Evolutionary conservation across 2,113 vertebrate genomes (phyloP), one percentile per base, ranked within the genome.

Genomic region (Hippocampus mohnikei): DNA sequence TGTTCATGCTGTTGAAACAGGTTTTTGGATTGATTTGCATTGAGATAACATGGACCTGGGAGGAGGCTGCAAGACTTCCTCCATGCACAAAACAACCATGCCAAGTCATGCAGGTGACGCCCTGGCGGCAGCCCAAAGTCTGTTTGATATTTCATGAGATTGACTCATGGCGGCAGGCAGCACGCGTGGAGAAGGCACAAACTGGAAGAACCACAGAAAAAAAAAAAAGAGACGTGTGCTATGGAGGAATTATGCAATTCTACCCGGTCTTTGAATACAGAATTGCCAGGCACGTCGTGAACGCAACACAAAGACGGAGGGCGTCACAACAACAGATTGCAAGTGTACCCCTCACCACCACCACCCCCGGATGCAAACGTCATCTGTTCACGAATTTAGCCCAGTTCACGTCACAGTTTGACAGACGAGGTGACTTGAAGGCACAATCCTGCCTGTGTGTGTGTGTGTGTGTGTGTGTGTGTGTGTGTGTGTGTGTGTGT

Each of bases 1-100:
- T 18, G 15, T 59, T 16, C 2, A 56, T 25, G 21, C 9, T 56
- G 53, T 23, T 56, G 11, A n/a, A 25, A 58, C 3, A 56, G 55
- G 2, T 27, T 18, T 59, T 59, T 59, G 13, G 25, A 60, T 42
- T 41, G 37, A 55, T 61, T 62, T 86, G 65, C 70, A 76, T 85
- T 84, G 79, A 84, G 85, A 87, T 82, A 83, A 72, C 63, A 33
- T 21, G 33, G 7, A n/a, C 9, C 9, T 21, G 21, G 11, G 16
- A n/a, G 44, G 48, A n/a, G 10, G 60, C 41, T 16, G 29, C 46
- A 29, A 16, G 27, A 1, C 20, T 67, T 46, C 37, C 58, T 79
- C 68, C 83, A 81, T 88, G 85, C 87, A 79, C 66, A 66, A 71
- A 75, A 68, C 85, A 85, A 79, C 82, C 88, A 89, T 91, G 88